A percentile compares a stretch with the other conserved stretches of the same genome.
These are phyloP conservation scores for Hippasteria phrygiana DNA, from an alignment of 53 echinoderm and acorn worm genomes.

Conservation along the genomic window DNA sequence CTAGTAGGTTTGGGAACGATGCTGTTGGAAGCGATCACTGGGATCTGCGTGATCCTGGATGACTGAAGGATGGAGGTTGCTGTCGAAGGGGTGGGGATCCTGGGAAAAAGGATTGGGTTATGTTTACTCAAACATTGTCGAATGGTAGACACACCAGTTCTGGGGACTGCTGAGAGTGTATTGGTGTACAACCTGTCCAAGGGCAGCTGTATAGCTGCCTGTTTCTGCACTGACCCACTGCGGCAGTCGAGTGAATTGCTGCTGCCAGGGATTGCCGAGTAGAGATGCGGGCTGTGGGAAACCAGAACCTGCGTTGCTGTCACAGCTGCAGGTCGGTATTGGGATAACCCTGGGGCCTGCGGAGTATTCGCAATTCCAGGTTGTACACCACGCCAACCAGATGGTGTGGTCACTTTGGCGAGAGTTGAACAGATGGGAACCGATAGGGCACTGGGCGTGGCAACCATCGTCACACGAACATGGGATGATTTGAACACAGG, in stretches of 20 bases:
- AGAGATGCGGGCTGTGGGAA: neutral
- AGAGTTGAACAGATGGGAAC: neutral
- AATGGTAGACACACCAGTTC: neutral
- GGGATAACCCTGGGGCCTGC: neutral
- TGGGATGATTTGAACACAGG: no score
- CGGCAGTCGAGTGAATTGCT: no score
- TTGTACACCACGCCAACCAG: neutral
- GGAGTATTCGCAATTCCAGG: no score
- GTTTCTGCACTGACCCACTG: no score
- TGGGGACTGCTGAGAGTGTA: no score
- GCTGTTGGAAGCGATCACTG: no score
- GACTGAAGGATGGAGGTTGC: neutral
- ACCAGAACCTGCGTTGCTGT: neutral
- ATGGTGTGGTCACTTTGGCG: neutral
- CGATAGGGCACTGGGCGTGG: neutral
- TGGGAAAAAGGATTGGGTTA: neutral
- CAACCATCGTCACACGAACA: neutral
- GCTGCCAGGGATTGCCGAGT: neutral
- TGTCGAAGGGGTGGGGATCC: neutral
- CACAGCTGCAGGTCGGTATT: neutral
- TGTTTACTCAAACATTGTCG: neutral
- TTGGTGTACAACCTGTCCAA: no score
- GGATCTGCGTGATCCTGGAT: neutral
- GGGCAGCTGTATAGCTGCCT: no score
- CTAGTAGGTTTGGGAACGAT: slow-evolving; percentile 8